Conservation (phyloP, 2,888 invertebrate species). For the Calameuta pallipes region DNA sequence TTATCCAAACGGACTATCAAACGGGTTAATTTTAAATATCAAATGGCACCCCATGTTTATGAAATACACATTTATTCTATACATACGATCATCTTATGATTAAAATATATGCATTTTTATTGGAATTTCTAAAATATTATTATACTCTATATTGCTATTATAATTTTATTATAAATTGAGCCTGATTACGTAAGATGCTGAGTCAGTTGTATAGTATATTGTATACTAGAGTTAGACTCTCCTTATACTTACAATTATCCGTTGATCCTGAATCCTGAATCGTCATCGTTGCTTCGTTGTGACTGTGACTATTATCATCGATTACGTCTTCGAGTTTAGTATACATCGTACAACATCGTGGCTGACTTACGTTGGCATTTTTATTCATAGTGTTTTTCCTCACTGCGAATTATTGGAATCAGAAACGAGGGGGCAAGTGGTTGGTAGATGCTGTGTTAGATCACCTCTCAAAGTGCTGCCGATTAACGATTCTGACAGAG, state of each 20-base stretch:
- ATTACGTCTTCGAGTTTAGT: constrained; percentile 6
- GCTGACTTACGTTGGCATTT: not conserved
- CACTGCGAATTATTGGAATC: not conserved
- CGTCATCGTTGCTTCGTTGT: constrained; percentile 14
- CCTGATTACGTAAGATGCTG: not conserved
- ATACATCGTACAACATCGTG: not conserved
- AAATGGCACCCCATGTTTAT: not conserved
- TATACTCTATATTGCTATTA: not conserved
- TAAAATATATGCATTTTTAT: not conserved
- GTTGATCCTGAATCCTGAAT: constrained; percentile 18
- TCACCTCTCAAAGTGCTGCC: not conserved
- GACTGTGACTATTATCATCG: constrained; percentile 4
- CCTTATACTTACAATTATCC: not conserved
- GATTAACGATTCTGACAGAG: not conserved
- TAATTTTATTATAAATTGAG: not conserved
- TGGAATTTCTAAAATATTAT: not conserved
- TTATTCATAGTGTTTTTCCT: not conserved
- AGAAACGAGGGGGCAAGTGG: not conserved
- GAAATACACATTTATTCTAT: not conserved
- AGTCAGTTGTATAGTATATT: not conserved
- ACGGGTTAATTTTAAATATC: not conserved
- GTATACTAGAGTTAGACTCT: not conserved
- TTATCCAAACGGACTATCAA: not conserved
- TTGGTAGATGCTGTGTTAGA: not conserved
- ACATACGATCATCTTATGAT: not conserved